Percentiles rank a stretch among this genome's conserved stretches.
Conservation (phyloP, 2,888 invertebrate genomes). For the Pollenia amentaria region DNA sequence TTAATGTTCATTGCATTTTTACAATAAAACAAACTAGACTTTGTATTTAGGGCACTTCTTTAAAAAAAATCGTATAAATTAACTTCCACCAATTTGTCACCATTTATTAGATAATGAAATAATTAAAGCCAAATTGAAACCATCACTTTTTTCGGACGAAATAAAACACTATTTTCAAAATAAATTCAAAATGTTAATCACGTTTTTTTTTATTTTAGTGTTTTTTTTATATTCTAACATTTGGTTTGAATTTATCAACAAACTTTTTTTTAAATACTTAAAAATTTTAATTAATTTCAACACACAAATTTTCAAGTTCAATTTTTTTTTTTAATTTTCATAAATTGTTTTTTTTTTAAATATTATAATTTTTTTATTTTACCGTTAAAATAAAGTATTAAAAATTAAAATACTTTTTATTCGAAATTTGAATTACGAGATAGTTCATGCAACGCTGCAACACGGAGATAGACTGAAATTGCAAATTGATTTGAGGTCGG, state of each 20-base stretch:
- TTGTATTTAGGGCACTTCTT: constrained; percentile 68
- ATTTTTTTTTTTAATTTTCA: constrained; percentile 69
- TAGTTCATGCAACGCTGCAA: constrained; percentile 84
- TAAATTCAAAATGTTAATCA: constrained; percentile 62
- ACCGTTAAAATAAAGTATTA: constrained; percentile 56
- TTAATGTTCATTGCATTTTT: constrained; percentile 45
- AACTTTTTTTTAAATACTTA: background rate
- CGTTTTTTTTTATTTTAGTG: constrained; percentile 46
- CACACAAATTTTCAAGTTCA: constrained; percentile 74
- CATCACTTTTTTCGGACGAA: constrained; percentile 28
- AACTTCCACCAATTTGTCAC: constrained; percentile 43
- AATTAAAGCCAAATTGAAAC: constrained; percentile 56
- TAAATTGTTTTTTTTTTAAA: constrained; percentile 60
- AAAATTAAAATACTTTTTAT: constrained; percentile 50
- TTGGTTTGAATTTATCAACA: background rate
- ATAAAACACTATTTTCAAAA: background rate
- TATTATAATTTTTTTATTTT: constrained; percentile 58
- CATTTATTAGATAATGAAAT: constrained; percentile 62
- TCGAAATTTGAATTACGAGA: constrained; percentile 54
- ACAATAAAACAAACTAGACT: constrained; percentile 33
- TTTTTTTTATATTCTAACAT: constrained; percentile 59
- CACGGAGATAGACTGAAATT: constrained; percentile 85
- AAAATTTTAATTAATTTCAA: background rate
- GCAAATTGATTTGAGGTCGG: constrained; percentile 85
- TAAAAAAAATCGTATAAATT: constrained; percentile 24